Evolutionary conservation across 2,797 vertebrate genomes (phyloP).

Genomic region (Xenops minutus): DNA sequence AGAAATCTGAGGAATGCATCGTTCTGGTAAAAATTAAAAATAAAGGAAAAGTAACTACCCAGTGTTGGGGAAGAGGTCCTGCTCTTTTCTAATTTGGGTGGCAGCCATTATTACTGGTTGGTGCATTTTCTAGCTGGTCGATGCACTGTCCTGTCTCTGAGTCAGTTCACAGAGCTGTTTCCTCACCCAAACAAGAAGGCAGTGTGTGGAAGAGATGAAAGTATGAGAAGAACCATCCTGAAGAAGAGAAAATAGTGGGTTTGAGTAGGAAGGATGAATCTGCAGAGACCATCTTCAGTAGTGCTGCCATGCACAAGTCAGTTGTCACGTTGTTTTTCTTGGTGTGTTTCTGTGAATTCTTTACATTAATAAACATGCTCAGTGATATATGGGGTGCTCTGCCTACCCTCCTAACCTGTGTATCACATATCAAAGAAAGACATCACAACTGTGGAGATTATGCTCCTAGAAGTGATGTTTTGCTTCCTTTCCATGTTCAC

Average conservation of each 20-base stretch:
- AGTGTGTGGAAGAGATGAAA: not conserved
- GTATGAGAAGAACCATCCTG: not conserved
- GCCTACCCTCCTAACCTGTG: not conserved
- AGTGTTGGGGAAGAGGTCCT: not conserved
- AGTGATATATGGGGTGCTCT: not conserved
- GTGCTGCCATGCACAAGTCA: not conserved
- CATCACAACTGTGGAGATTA: not conserved
- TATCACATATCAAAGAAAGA: not conserved
- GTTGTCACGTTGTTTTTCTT: not conserved
- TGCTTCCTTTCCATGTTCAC: not conserved
- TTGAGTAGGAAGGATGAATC: not conserved
- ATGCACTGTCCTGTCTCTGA: not conserved
- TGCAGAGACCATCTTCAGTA: not conserved
- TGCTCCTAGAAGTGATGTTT: not conserved
- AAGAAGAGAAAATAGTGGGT: not conserved
- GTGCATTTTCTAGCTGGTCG: not conserved
- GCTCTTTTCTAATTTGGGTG: not conserved
- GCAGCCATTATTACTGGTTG: accelerated
- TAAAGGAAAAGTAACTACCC: not conserved
- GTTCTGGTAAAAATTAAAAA: not conserved
- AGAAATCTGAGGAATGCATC: not conserved
- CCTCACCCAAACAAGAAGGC: not conserved
- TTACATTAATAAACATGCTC: not conserved
- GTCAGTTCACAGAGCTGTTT: not conserved
- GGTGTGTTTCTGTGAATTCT: not conserved